These are phyloP conservation scores for Urocynchramus pylzowi DNA, from an alignment of 2,113 vertebrate species.

Conservation along the genomic window DNA sequence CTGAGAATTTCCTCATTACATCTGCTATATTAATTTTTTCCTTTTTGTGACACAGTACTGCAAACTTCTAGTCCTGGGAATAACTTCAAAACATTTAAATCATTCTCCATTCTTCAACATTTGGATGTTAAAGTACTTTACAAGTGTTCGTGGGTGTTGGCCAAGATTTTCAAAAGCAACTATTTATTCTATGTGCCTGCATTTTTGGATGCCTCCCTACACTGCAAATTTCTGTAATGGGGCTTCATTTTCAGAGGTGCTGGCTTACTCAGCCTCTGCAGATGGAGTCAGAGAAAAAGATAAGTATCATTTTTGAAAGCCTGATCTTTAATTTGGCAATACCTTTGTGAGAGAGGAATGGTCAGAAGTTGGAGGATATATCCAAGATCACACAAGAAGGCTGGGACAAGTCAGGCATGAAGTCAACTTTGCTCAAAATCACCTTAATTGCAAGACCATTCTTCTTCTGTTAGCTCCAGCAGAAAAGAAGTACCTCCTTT, in stretches of 20 bases:
- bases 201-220: not conserved
- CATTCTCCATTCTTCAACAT: not conserved
- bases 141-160: not conserved
- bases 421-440: not conserved
- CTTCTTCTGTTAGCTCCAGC: not conserved
- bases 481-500: not conserved
- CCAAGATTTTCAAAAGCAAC: conserved; percentile 1
- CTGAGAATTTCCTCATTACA: conserved; percentile 5
- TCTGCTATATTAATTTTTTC: not conserved
- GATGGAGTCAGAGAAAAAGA: not conserved
- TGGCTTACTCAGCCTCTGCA: not conserved
- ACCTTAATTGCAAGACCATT: not conserved
- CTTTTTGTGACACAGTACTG: not conserved
- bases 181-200: not conserved
- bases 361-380: not conserved
- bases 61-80: not conserved
- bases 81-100: conserved; percentile 26
- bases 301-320: not conserved
- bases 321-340: not conserved
- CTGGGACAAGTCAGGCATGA: not conserved
- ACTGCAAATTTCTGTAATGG: not conserved
- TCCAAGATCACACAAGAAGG: not conserved
- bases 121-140: conserved; percentile 15
- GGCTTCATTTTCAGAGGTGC: not conserved
- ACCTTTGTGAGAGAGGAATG: not conserved